Base-by-base conservation (phyloP, 2,888 invertebrate species). In the Lucinisca nassula region DNA sequence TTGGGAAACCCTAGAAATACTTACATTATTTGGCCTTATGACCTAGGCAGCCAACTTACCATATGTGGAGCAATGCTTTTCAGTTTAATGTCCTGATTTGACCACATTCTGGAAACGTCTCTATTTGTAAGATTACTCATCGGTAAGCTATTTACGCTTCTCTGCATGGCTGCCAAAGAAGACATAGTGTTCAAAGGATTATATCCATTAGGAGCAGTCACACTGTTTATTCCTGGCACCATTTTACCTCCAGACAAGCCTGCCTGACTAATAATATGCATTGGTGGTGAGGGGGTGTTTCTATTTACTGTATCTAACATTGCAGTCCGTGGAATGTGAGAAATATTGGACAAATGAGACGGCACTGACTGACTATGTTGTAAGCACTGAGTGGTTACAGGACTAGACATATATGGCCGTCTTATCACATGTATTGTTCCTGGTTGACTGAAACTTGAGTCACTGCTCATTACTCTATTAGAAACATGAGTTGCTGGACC, bases 41-140 rank as follows among this genome's bases (percentile, higher is more conserved):
- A n/a, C n/a, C n/a, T n/a, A n/a, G n/a, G n/a, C n/a, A n/a, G n/a
- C n/a, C 70, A 40, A 84, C 87, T 90, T 76, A 89, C 88, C 37
- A 88, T 84, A 85, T 85, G 82, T 30, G 90, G 85, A 70, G 90
- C 82, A 30, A 93, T 79, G 77, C 85, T 92, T 84, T 92, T 94
- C 73, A 93, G 78, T 78, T 91, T 92, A 32, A 95, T 84, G 81
- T 95, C 95, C 51, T 95, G 95, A 82, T 94, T 94, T 14, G 93
- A 93, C 95, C 95, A 95, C 74, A 95, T 90, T 74, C 94, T 86
- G 17, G 94, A 93, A 10, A 95, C 90, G 81, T 94, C 95, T 85
- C 93, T 94, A 79, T 92, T 92, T 27, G 95, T 92, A 27, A 95
- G 87, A 75, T 90, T 91, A 32, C 90, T 89, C 49, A 72, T 77